These are phyloP conservation scores for Wasmannia auropunctata DNA, from an alignment of 1,140 invertebrate species.

Conservation along the genomic window DNA sequence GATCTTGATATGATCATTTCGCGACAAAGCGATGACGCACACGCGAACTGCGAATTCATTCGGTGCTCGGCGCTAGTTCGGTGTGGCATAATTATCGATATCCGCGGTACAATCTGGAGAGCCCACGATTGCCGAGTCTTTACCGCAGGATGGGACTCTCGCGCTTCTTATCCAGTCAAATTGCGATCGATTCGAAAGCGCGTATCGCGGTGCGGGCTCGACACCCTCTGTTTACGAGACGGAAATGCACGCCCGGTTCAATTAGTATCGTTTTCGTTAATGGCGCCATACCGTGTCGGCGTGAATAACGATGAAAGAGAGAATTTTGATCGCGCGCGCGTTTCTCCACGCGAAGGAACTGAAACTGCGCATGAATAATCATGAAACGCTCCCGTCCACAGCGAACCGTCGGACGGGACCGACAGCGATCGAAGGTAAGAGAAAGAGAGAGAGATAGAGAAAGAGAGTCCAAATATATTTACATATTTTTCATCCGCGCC, in stretches of 20 bases:
- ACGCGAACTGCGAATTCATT: slow-evolving; percentile 38
- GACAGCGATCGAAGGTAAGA: slow-evolving; percentile 22
- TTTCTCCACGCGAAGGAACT: slow-evolving; percentile 34
- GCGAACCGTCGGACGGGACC: slow-evolving; percentile 25
- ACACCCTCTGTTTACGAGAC: neutral
- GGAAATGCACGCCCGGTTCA: slow-evolving; percentile 8
- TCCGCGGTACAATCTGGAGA: neutral
- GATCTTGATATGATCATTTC: slow-evolving; percentile 40
- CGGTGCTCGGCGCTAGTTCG: neutral
- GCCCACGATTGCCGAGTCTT: neutral
- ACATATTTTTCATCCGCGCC: slow-evolving; percentile 54
- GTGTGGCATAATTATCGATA: slow-evolving; percentile 32
- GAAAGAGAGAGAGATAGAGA: neutral
- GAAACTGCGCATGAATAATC: slow-evolving; percentile 50
- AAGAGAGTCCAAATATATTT: slow-evolving; percentile 35
- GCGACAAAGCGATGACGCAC: neutral
- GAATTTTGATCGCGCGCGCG: slow-evolving; percentile 34
- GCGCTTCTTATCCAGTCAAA: neutral
- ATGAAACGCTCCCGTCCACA: slow-evolving; percentile 34
- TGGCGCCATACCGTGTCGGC: neutral
- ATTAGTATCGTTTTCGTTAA: slow-evolving; percentile 54
- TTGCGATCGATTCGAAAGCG: neutral
- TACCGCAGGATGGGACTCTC: neutral
- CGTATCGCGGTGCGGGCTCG: neutral
- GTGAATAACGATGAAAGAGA: slow-evolving; percentile 6